Evolutionary conservation across 30 jellyfish, hydroid and myxozoan genomes (phyloP).

Genomic region (Rhopilema esculentum): DNA sequence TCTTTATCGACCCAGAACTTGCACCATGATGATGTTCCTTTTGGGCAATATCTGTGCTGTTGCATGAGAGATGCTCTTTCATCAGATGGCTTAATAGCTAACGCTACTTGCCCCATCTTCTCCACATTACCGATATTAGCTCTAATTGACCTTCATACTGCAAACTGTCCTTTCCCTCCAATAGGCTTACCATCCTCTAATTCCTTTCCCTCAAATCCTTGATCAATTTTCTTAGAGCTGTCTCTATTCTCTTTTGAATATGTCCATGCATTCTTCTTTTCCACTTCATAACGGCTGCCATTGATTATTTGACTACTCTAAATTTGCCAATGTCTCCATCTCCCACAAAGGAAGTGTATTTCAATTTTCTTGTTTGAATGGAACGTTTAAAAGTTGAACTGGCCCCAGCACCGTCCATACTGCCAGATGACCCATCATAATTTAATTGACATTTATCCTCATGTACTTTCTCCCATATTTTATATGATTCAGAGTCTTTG

Average conservation of each 20-base stretch:
- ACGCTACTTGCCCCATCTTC: background rate
- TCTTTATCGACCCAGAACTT: too few relatives aligned
- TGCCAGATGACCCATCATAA: background rate
- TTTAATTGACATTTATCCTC: background rate
- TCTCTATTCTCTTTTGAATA: background rate
- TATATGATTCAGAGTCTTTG: background rate
- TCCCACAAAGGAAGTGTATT: background rate
- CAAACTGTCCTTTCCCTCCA: conserved; percentile 35
- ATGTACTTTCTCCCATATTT: background rate
- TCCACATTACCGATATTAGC: conserved; percentile 6
- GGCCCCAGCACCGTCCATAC: conserved; percentile 17
- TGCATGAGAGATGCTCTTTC: background rate
- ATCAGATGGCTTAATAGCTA: background rate
- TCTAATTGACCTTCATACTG: conserved; percentile 33
- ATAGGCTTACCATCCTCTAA: conserved; percentile 30
- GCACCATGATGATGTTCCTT: too few relatives aligned
- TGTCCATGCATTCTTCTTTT: conserved; percentile 3
- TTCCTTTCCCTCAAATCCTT: background rate
- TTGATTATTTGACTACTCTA: background rate
- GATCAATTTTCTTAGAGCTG: background rate
- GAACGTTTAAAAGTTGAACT: background rate
- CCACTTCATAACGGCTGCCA: background rate
- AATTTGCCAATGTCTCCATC: background rate
- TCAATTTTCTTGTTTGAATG: background rate
- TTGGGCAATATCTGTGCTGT: conserved; percentile 1